Base-by-base conservation (phyloP, 2,113 vertebrate genomes). In the Callaeas wilsoni region DNA sequence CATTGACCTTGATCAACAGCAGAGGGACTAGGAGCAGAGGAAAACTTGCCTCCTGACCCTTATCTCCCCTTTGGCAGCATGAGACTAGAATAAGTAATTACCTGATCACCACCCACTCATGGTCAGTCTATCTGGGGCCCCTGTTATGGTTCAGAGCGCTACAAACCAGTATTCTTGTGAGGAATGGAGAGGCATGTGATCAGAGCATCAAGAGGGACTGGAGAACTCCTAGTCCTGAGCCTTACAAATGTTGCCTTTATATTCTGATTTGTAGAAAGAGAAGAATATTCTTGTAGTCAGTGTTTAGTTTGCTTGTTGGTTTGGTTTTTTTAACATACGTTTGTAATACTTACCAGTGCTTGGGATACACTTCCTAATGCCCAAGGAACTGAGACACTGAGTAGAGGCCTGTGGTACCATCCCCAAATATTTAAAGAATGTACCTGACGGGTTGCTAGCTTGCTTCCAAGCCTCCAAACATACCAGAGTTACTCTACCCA, bases 1-100 rank as follows among this genome's bases (percentile, higher is more conserved):
- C 41, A 16, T 17, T 41, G 73, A 74, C 47, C 50, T 55, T 23
- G n/a, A 78, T 64, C 10, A 82, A 64, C 14, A n/a, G 49, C 19
- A 84, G 32, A 90, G 49, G 17, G n/a, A 60, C 11, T 0, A 4
- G 18, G 52, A 33, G 1, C 0, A 0, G 12, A 3, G 16, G 4
- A 60, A 78, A 55, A 73, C 44, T 56, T 41, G 19, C 5, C 21
- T 68, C 32, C 35, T 41, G 42, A 88, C 10, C 35, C 13, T 86
- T 2, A 4, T 33, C 21, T 49, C 41, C 50, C 63, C 30, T 80
- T 35, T 42, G 47, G 56, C 32, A 91, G 19, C 20, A 35, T 4
- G 18, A 41, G 35, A 84, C 46, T 22, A 63, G 47, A 79, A 33
- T 16, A 74, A 52, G 12, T 14, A 32, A 63, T 6, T 35, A 44